Evolutionary conservation across 2,888 invertebrate genomes (phyloP).

Genomic region (Arrhopalites spinosus): DNA sequence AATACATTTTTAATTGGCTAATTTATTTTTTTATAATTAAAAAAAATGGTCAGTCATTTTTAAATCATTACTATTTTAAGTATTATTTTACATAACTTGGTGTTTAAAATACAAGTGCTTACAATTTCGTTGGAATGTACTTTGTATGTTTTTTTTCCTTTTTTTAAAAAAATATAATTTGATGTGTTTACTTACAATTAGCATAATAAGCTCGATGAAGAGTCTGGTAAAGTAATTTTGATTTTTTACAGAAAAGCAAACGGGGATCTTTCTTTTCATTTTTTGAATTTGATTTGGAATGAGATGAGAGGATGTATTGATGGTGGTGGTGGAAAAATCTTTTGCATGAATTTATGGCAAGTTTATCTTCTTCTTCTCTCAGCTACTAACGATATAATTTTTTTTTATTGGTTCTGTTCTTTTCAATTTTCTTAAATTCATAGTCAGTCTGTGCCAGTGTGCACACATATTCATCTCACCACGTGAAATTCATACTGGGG

Average conservation of each 20-base stretch:
- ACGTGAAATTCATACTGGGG: too few relatives aligned
- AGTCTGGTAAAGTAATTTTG: slow-evolving; percentile 20
- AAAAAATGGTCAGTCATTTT: too few relatives aligned
- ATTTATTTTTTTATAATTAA: too few relatives aligned
- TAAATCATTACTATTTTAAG: too few relatives aligned
- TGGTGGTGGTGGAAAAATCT: slow-evolving; percentile 23
- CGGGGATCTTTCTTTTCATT: slow-evolving; percentile 26
- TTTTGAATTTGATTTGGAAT: slow-evolving; percentile 29
- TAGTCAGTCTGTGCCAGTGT: not conserved
- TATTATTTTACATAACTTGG: too few relatives aligned
- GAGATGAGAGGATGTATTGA: not conserved
- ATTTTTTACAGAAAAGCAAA: slow-evolving; percentile 26
- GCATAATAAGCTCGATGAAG: too few relatives aligned
- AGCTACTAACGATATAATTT: not conserved
- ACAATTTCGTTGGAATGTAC: not conserved
- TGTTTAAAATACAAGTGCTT: not conserved
- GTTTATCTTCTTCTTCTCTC: slow-evolving; percentile 7
- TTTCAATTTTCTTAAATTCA: not conserved
- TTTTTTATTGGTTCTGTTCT: not conserved
- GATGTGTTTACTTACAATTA: not conserved
- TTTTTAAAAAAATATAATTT: not conserved
- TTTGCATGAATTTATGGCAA: slow-evolving; percentile 30
- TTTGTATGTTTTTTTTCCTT: not conserved
- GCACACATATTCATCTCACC: not conserved
- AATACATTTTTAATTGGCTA: too few relatives aligned